These are phyloP conservation scores for Mustela nigripes DNA, from an alignment of 2,113 vertebrate species.

Conservation along the genomic window DNA sequence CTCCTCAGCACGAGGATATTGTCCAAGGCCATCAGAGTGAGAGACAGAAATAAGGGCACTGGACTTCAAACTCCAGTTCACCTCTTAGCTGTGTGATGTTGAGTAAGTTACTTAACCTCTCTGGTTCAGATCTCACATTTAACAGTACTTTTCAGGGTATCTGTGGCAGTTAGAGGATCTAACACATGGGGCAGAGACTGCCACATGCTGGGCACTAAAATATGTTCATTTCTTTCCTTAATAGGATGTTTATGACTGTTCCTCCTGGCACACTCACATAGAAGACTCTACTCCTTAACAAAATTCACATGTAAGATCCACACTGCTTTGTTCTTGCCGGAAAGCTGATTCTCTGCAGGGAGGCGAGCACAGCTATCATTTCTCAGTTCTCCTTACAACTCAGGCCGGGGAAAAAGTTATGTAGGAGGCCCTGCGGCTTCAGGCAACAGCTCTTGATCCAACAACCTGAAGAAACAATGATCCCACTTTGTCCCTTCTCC, in stretches of 20 bases:
- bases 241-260: neutral
- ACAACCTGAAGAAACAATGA: neutral
- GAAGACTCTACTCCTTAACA: neutral
- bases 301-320: neutral
- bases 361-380: neutral
- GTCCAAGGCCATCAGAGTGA: neutral
- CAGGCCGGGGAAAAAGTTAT: neutral
- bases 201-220: neutral
- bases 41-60: neutral
- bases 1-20: fast-evolving
- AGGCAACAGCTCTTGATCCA: neutral
- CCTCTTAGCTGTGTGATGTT: neutral
- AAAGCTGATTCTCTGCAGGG: neutral
- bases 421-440: neutral
- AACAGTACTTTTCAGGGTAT: neutral
- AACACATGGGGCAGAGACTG: neutral
- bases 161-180: neutral
- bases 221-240: neutral
- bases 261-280: neutral
- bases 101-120: neutral
- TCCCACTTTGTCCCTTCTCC: neutral
- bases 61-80: neutral
- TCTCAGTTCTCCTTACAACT: neutral
- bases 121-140: neutral
- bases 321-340: neutral